Evolutionary conservation across 1,140 invertebrate species (phyloP).

Genomic region (Acyrthosiphon pisum): DNA sequence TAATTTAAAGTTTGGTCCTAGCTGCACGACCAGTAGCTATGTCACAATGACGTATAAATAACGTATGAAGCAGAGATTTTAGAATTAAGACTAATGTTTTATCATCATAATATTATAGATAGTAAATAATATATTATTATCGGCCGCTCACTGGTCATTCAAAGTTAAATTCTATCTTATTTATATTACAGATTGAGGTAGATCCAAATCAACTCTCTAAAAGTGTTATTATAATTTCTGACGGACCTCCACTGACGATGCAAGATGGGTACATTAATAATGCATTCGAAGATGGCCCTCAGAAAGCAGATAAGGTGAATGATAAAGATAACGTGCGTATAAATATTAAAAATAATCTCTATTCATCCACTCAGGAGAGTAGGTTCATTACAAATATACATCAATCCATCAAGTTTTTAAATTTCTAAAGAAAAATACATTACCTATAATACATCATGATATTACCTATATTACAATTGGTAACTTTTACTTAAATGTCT

Average conservation of each 20-base stretch:
- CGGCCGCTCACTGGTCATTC: not conserved
- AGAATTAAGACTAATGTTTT: not conserved
- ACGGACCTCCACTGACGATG: not conserved
- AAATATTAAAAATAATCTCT: not conserved
- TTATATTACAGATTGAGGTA: not conserved
- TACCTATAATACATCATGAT: too few species aligned
- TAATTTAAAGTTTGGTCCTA: too few species aligned
- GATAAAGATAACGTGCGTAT: not conserved
- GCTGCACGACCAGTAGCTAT: too few species aligned
- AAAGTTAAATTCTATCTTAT: not conserved
- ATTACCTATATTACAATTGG: too few species aligned
- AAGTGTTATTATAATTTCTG: not conserved
- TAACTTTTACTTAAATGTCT: too few species aligned
- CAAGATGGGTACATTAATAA: constrained; percentile 15
- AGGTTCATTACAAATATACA: not conserved
- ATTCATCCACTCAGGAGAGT: not conserved
- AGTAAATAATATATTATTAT: not conserved
- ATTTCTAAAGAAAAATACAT: too few species aligned
- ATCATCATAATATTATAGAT: not conserved
- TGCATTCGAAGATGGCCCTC: constrained; percentile 22
- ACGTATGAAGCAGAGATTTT: not conserved
- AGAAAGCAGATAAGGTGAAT: constrained; percentile 22
- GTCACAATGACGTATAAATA: too few species aligned
- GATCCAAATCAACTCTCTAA: not conserved
- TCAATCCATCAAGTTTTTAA: not conserved